phyloP scores from a whole-genome alignment of 2,113 vertebrate genomes.

The Okapia johnstoni region DNA sequence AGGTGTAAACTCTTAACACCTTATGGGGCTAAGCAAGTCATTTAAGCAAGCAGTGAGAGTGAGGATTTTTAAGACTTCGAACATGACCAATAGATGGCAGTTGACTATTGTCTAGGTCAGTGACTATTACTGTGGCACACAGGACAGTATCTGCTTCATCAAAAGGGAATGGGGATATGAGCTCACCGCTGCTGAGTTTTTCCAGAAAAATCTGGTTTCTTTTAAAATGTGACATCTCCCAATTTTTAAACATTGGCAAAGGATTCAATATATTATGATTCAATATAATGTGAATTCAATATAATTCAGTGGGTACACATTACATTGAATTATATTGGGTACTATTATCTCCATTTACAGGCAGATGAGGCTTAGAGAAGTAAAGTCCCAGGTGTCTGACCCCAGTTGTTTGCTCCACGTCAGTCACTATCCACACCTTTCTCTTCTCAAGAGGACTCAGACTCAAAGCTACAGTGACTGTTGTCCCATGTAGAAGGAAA shows the following conservation, averaged over 20 bases:
- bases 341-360: neutral
- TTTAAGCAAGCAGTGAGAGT: neutral
- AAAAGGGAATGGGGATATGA: neutral
- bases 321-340: neutral
- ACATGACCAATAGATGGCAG: neutral
- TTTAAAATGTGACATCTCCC: neutral
- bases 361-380: neutral
- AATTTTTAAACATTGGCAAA: neutral
- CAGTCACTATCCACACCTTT: neutral
- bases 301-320: neutral
- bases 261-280: neutral
- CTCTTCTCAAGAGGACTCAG: neutral
- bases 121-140: neutral
- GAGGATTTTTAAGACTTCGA: neutral
- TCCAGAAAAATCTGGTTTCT: conserved; percentile 1
- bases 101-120: neutral
- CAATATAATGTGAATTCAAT: neutral
- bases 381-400: neutral
- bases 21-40: neutral
- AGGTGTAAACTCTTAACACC: neutral
- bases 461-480: neutral
- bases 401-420: neutral
- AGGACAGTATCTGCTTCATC: neutral
- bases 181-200: neutral
- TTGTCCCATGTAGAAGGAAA: neutral